Evolutionary conservation across 2,888 invertebrate species (phyloP).

Genomic region (Ornithoptera alexandrae): DNA sequence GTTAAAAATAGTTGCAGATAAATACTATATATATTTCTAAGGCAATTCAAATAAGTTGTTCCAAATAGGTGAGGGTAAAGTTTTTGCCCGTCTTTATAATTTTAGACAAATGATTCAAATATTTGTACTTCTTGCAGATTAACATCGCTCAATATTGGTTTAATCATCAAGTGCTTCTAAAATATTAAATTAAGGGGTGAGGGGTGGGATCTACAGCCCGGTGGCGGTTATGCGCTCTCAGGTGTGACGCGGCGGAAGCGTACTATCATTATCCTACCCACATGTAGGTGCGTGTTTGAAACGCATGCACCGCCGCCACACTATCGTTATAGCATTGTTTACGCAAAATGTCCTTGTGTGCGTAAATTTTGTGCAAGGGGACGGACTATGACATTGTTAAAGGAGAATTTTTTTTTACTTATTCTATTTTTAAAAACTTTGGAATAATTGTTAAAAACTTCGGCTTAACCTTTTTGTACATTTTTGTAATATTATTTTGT

Average conservation of each 20-base stretch:
- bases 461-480: no score
- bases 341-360: conserved; percentile 51
- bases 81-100: no score
- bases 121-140: no score
- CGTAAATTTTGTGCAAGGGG: conserved; percentile 45
- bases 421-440: no score
- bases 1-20: no score
- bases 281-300: conserved; percentile 51
- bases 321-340: conserved; percentile 38
- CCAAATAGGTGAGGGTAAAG: no score
- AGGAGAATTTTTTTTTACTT: not conserved
- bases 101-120: no score
- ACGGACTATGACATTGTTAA: conserved; percentile 52
- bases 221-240: conserved; percentile 78
- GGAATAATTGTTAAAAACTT: no score
- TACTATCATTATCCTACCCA: conserved; percentile 78
- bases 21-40: no score
- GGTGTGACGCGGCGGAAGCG: conserved; percentile 80
- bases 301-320: conserved; percentile 51
- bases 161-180: conserved; percentile 48
- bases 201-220: conserved; percentile 64
- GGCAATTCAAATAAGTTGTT: no score
- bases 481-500: no score
- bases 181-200: conserved; percentile 67
- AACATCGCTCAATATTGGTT: conserved; percentile 25